Evolutionary conservation across 2,888 invertebrate genomes (phyloP), one percentile per base, ranked within the genome.

Genomic region (Stenodema calcarata): DNA sequence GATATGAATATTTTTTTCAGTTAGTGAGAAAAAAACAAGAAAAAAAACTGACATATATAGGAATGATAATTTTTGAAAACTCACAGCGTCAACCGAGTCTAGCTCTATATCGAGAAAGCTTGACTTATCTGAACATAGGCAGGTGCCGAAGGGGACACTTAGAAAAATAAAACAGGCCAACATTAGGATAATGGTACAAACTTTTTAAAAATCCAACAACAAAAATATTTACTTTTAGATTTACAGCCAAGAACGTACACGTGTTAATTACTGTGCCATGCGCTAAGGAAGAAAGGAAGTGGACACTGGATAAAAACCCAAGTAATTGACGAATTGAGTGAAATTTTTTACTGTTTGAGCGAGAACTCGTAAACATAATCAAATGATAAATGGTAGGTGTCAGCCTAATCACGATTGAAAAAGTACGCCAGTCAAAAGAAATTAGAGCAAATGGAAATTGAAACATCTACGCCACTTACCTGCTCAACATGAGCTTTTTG

Each of bases 401-500:
- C n/a, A n/a, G n/a, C n/a, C n/a, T n/a, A n/a, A n/a, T n/a, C n/a
- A n/a, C n/a, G n/a, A n/a, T n/a, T n/a, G n/a, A n/a, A n/a, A 35
- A 35, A 35, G 4, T 35, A 35, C 35, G 35, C 35, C 2, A 35
- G 35, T 35, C 2, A 35, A 35, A 35, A 35, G 4, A 35, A 35
- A 35, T 73, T n/a, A n/a, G n/a, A n/a, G n/a, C n/a, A n/a, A n/a
- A 73, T 4, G 23, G 14, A 18, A 73, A 14, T 28, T 35, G 2
- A 35, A 78, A 42, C 30, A 2, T 42, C 23, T 50, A 18, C 2
- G 27, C 16, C 44, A n/a, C 50, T 54, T 82, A 89, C 89, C 89
- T 88, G 87, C 83, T 89, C 11, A 89, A 86, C 35, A 89, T 86
- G 35, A 89, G 86, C 76, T 87, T 88, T 84, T 89, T 89, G 3